Percentiles rank a stretch among this genome's conserved stretches.
Evolutionary conservation across 2,113 vertebrate genomes (phyloP).

Genomic region (Cercocebus atys): DNA sequence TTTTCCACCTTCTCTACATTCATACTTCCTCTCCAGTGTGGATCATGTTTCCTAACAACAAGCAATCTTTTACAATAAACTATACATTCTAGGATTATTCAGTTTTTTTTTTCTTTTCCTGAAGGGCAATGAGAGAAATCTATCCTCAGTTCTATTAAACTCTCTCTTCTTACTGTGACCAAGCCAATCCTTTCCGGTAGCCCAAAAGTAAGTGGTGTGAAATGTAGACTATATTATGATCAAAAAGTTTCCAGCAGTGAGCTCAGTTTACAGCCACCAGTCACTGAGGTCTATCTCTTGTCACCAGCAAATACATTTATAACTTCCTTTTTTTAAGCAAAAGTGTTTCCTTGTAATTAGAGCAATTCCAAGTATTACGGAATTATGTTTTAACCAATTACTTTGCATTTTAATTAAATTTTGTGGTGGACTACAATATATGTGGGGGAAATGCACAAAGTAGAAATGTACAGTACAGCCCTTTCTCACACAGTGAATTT

Average conservation of each 20-base stretch:
- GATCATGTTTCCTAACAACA: neutral
- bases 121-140: neutral
- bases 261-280: conserved; percentile 26
- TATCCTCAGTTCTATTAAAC: neutral
- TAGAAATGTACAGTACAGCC: neutral
- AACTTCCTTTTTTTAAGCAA: conserved; percentile 33
- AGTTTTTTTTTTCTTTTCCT: conserved; percentile 31
- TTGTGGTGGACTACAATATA: conserved; percentile 27
- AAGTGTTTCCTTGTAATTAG: conserved; percentile 9
- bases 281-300: neutral
- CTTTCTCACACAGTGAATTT: conserved; percentile 17
- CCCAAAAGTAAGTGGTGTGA: conserved; percentile 7
- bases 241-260: conserved; percentile 7
- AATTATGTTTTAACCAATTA: neutral
- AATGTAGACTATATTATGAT: neutral
- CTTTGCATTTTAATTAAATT: conserved; percentile 33
- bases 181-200: neutral
- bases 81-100: neutral
- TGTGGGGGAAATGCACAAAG: neutral
- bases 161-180: neutral
- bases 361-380: conserved; percentile 31
- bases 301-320: conserved; percentile 29
- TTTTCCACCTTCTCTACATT: neutral
- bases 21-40: neutral
- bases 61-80: neutral